Evolutionary conservation across 2,113 vertebrate species (phyloP).

Genomic region (Cairina moschata): DNA sequence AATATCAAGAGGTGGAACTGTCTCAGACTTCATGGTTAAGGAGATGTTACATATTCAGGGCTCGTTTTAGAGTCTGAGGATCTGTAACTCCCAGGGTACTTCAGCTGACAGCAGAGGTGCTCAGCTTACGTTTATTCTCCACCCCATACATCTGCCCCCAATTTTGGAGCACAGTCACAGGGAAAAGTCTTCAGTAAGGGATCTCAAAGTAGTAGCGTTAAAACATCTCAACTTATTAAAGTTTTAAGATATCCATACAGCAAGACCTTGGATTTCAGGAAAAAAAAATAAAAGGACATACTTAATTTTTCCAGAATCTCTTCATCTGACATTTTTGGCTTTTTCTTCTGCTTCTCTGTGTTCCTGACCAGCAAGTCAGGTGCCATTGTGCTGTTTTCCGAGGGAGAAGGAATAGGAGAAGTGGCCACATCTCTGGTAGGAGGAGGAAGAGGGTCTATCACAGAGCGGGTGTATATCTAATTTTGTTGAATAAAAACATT

Average conservation of each 20-base stretch:
- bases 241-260: not conserved
- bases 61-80: not conserved
- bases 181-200: not conserved
- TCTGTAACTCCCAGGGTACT: not conserved
- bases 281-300: conserved; percentile 66
- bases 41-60: not conserved
- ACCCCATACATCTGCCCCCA: not conserved
- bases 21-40: not conserved
- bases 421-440: conserved; percentile 91
- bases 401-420: conserved; percentile 84
- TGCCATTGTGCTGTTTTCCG: conserved; percentile 73
- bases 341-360: conserved; percentile 91
- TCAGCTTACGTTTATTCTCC: not conserved
- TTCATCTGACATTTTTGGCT: conserved; percentile 97
- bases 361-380: conserved; percentile 81
- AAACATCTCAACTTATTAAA: not conserved
- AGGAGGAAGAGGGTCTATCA: conserved; percentile 90
- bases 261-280: not conserved
- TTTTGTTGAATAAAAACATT: conserved; percentile 15
- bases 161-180: not conserved
- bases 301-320: conserved; percentile 97
- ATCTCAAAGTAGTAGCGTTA: not conserved
- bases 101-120: not conserved
- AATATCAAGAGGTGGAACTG: not conserved
- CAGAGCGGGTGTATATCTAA: conserved; percentile 95